A percentile compares a stretch with the other conserved stretches of the same genome.
phyloP scores from a whole-genome alignment of 1,140 invertebrate species.

The Gonatopus flavifemur region DNA sequence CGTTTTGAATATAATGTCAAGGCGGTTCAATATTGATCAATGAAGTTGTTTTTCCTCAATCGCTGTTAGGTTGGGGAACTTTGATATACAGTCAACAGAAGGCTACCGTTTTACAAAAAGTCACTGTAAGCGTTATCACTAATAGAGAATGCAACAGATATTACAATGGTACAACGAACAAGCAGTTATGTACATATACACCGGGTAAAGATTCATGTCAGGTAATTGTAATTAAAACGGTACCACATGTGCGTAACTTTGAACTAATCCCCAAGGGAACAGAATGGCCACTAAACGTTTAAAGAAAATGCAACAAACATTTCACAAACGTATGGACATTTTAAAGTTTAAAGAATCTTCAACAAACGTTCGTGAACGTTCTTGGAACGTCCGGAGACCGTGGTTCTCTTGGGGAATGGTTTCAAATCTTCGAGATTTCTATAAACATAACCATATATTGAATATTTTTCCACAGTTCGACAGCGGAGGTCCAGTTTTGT shows the following conservation, averaged over 20 bases:
- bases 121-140: constrained; percentile 62
- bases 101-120: constrained; percentile 63
- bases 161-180: constrained; percentile 42
- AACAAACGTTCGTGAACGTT: too few relatives aligned
- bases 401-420: neutral
- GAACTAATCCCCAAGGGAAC: too few relatives aligned
- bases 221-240: constrained; percentile 18
- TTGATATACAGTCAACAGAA: constrained; percentile 58
- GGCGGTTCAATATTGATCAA: too few relatives aligned
- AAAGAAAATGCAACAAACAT: too few relatives aligned
- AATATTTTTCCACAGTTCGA: constrained; percentile 59
- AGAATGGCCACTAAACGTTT: too few relatives aligned
- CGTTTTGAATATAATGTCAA: too few relatives aligned
- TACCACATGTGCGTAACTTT: too few relatives aligned
- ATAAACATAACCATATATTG: constrained; percentile 1
- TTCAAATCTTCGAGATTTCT: constrained; percentile 1
- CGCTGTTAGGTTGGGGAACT: constrained; percentile 72
- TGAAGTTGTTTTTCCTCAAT: constrained; percentile 12
- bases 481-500: constrained; percentile 70
- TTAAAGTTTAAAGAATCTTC: too few relatives aligned
- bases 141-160: constrained; percentile 54
- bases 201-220: constrained; percentile 36
- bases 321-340: too few relatives aligned
- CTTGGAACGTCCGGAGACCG: too few relatives aligned
- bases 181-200: constrained; percentile 66